A percentile compares a stretch with the other conserved stretches of the same genome.
Evolutionary conservation across 2,888 invertebrate species (phyloP).

Genomic region (Trichogramma evanescens): DNA sequence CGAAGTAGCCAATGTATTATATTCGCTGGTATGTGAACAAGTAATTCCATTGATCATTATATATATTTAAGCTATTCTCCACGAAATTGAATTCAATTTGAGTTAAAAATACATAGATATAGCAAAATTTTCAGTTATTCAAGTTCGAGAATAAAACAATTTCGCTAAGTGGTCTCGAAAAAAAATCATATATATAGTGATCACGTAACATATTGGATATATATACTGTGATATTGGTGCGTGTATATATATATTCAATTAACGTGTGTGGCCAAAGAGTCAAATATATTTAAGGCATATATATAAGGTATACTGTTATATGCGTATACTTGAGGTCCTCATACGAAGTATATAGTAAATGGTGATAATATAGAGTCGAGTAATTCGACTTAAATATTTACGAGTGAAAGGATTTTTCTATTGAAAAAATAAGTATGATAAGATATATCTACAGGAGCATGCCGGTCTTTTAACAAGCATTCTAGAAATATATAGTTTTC

Average conservation of each 20-base stretch:
- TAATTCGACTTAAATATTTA: conserved; percentile 16
- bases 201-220: conserved; percentile 9
- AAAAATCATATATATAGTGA: conserved; percentile 1
- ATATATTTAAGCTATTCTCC: too few species aligned
- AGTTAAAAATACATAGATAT: too few species aligned
- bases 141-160: too few species aligned
- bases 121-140: too few species aligned
- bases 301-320: conserved; percentile 22
- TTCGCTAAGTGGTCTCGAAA: not conserved
- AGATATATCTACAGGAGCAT: conserved; percentile 44
- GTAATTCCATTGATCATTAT: too few species aligned
- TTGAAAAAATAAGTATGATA: conserved; percentile 14
- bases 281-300: conserved; percentile 18
- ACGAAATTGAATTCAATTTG: too few species aligned
- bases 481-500: conserved; percentile 32
- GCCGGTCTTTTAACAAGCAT: conserved; percentile 45
- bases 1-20: conserved; percentile 10
- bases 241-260: conserved; percentile 18
- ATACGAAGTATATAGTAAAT: conserved; percentile 19
- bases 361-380: conserved; percentile 17
- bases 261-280: conserved; percentile 20
- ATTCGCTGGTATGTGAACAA: conserved; percentile 14
- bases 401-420: conserved; percentile 19
- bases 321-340: conserved; percentile 22
- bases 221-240: conserved; percentile 17